Conservation (phyloP, 2,797 vertebrate genomes). For the Sebastes glaucus region DNA sequence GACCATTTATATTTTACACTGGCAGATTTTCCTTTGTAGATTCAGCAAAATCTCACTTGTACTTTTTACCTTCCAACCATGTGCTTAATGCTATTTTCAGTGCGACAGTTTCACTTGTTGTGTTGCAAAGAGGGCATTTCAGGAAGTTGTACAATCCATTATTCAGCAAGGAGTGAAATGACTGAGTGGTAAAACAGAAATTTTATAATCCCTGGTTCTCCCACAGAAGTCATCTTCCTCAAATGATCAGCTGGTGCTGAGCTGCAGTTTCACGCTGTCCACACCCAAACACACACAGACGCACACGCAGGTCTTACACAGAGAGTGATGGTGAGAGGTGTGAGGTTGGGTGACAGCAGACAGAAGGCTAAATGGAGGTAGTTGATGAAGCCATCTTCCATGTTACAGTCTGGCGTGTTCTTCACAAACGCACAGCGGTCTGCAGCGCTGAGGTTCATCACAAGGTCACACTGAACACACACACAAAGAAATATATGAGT, state of each 20-base stretch:
- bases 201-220: background rate
- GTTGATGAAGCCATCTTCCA: slow-evolving; percentile 87
- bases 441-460: slow-evolving; percentile 81
- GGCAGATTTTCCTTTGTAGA: background rate
- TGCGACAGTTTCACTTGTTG: background rate
- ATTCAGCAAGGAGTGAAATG: slow-evolving; percentile 27
- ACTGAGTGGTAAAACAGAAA: background rate
- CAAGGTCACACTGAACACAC: slow-evolving; percentile 85
- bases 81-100: background rate
- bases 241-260: background rate
- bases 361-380: slow-evolving; percentile 90
- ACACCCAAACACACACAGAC: background rate
- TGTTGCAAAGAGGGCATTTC: background rate
- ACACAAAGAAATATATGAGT: background rate
- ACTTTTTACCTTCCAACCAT: background rate
- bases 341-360: slow-evolving; percentile 81
- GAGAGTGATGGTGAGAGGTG: slow-evolving; percentile 87
- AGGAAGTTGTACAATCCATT: background rate
- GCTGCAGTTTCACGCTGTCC: background rate
- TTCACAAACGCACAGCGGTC: slow-evolving; percentile 88
- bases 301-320: slow-evolving; percentile 84
- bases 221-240: slow-evolving; percentile 39
- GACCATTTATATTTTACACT: background rate
- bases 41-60: background rate
- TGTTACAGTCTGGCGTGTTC: slow-evolving; percentile 87